These are phyloP conservation scores for Cryptoprocta ferox DNA, from an alignment of 2,797 vertebrate genomes.

Conservation along the genomic window DNA sequence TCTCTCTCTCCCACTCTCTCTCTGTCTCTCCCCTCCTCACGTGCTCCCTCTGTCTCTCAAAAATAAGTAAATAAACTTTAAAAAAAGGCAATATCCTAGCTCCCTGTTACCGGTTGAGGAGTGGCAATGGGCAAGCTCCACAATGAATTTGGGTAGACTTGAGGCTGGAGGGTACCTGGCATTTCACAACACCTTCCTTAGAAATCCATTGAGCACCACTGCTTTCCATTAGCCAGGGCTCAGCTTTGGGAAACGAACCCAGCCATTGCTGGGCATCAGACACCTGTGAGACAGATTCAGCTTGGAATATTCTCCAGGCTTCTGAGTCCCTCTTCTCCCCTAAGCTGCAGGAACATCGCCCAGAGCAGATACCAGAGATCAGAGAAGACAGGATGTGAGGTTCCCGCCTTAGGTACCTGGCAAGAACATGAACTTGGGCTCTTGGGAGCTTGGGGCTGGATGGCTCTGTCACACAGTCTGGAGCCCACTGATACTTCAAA, in stretches of 20 bases:
- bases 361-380: background rate
- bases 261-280: background rate
- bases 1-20: too few relatives aligned
- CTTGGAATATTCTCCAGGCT: background rate
- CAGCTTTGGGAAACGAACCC: background rate
- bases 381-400: slow-evolving; percentile 28
- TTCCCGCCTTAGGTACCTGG: background rate
- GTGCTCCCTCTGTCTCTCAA: too few relatives aligned
- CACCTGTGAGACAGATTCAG: slow-evolving; percentile 47
- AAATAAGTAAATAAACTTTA: too few relatives aligned
- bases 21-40: too few relatives aligned
- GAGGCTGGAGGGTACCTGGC: background rate
- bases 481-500: slow-evolving; percentile 43
- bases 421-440: background rate
- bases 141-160: background rate
- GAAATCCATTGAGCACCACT: background rate
- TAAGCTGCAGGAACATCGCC: background rate
- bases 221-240: background rate
- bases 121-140: background rate
- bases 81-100: background rate
- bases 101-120: background rate
- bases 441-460: background rate
- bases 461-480: background rate
- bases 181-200: background rate
- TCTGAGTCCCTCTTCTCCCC: background rate